These are phyloP conservation scores for Syngnathus rostellatus DNA, from an alignment of 2,797 vertebrate genomes.

Conservation along the genomic window DNA sequence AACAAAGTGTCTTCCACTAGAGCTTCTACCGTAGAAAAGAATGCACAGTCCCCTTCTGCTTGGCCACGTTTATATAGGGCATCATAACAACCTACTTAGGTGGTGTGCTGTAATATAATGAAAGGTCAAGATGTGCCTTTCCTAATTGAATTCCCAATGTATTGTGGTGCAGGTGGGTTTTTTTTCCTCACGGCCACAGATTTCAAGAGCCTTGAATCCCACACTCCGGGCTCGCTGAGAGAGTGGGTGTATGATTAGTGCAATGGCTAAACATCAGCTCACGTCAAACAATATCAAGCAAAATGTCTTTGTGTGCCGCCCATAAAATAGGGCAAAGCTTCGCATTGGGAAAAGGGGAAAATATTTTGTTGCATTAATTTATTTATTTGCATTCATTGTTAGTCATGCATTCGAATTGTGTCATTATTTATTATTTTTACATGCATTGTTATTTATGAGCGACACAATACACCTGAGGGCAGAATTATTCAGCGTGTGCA, in stretches of 20 bases:
- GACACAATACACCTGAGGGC: slow-evolving; percentile 12
- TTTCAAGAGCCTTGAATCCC: slow-evolving; percentile 36
- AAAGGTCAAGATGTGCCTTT: slow-evolving; percentile 41
- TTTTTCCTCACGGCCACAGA: slow-evolving; percentile 23
- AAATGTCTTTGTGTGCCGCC: not conserved
- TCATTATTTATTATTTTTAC: slow-evolving; percentile 19
- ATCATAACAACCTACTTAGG: not conserved
- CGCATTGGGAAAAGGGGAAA: not conserved
- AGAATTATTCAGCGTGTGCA: not conserved
- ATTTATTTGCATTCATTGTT: slow-evolving; percentile 15
- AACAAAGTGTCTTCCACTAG: not conserved
- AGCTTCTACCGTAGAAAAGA: not conserved
- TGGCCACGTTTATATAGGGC: not conserved
- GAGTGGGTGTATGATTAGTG: slow-evolving; percentile 27
- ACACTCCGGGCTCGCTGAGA: slow-evolving; percentile 13
- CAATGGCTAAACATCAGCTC: not conserved
- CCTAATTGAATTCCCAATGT: slow-evolving; percentile 44
- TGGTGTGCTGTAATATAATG: not conserved
- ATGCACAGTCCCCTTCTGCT: not conserved
- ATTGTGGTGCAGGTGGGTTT: slow-evolving; percentile 26
- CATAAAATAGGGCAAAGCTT: not conserved
- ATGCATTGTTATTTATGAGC: slow-evolving; percentile 1
- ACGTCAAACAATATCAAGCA: slow-evolving; percentile 17
- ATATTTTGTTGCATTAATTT: not conserved
- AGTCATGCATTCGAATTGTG: slow-evolving; percentile 22